These are phyloP conservation scores for Pogona vitticeps DNA, from an alignment of 2,113 vertebrate species.

Conservation along the genomic window DNA sequence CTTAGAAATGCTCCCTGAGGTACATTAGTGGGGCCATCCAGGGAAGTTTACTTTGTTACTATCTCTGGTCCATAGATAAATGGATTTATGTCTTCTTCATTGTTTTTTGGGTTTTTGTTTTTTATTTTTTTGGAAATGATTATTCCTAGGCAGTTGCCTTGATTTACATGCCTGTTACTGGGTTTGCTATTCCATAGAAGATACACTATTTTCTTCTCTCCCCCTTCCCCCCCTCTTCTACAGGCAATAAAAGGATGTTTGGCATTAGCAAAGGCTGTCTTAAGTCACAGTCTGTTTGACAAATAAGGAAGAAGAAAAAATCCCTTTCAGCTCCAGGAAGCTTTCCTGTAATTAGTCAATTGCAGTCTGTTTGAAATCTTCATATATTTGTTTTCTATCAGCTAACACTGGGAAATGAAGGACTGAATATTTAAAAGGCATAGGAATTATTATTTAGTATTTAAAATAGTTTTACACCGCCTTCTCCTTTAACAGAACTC, in stretches of 20 bases:
- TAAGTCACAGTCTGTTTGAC: background rate
- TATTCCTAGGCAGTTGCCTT: background rate
- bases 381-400: background rate
- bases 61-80: background rate
- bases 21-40: background rate
- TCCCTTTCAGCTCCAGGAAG: background rate
- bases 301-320: background rate
- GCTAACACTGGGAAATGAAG: background rate
- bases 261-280: background rate
- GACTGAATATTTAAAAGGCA: background rate
- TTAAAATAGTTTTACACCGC: too few relatives aligned
- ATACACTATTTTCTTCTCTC: background rate
- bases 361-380: background rate
- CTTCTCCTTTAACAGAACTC: too few relatives aligned
- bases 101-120: too few relatives aligned
- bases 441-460: too few relatives aligned
- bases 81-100: background rate
- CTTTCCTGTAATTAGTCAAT: background rate
- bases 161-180: rapidly evolving
- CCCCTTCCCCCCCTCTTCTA: too few relatives aligned
- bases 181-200: background rate
- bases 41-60: conserved; percentile 4
- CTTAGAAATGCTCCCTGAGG: background rate
- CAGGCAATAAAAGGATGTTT: conserved; percentile 9
- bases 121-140: rapidly evolving